A percentile compares a stretch with the other conserved stretches of the same genome.
Evolutionary conservation across 1,140 invertebrate genomes (phyloP).

Genomic region (Magallana angulata): DNA sequence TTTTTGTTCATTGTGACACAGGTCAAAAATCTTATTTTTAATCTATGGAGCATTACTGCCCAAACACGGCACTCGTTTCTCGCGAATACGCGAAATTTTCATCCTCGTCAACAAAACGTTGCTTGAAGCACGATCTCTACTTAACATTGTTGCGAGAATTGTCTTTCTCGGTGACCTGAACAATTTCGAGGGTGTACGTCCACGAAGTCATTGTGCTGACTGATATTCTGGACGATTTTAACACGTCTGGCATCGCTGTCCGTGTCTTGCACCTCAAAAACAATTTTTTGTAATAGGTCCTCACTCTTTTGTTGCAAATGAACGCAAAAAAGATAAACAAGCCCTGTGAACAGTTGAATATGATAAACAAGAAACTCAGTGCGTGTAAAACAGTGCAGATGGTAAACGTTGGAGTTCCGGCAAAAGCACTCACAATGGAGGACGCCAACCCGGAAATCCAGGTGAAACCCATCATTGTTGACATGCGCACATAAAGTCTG

Average conservation of each 20-base stretch:
- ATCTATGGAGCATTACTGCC: too few relatives aligned
- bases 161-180: background rate
- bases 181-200: constrained; percentile 13
- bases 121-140: too few relatives aligned
- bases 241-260: background rate
- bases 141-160: background rate
- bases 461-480: constrained; percentile 79
- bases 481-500: constrained; percentile 83
- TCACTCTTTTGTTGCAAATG: constrained; percentile 72
- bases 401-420: constrained; percentile 51
- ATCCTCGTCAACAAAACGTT: too few relatives aligned
- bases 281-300: constrained; percentile 64
- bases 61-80: too few relatives aligned
- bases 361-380: constrained; percentile 72
- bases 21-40: too few relatives aligned
- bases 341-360: constrained; percentile 76
- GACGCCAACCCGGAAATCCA: constrained; percentile 79
- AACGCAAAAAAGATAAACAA: constrained; percentile 78
- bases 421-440: constrained; percentile 70
- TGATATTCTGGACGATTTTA: constrained; percentile 10
- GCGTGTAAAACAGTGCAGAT: constrained; percentile 70
- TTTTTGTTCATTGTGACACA: too few relatives aligned
- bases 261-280: background rate
- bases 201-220: background rate
- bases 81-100: too few relatives aligned